A percentile compares a stretch with the other conserved stretches of the same genome.
These are phyloP conservation scores for Eulithis testata DNA, from an alignment of 2,888 invertebrate genomes.

Conservation along the genomic window DNA sequence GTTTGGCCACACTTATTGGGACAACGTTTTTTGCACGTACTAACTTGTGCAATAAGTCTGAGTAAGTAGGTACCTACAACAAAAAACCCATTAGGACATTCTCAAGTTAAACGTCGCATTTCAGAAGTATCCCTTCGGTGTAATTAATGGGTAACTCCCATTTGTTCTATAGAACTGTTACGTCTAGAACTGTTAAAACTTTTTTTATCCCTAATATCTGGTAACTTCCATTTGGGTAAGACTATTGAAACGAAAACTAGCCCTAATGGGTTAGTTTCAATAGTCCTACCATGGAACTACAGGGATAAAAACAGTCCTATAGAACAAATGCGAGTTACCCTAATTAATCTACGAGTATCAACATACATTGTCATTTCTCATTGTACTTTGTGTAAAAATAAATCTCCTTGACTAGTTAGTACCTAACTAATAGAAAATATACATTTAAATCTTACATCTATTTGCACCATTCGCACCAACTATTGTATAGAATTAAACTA, in stretches of 20 bases:
- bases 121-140: not conserved
- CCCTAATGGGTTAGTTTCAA: no score
- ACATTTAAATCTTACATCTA: conserved; percentile 33
- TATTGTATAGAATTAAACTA: conserved; percentile 3
- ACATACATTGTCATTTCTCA: not conserved
- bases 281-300: no score
- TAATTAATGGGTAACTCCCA: no score
- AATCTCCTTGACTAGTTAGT: conserved; percentile 26
- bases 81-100: no score
- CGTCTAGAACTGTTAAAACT: no score
- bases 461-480: conserved; percentile 18
- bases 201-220: no score
- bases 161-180: no score
- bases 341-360: no score
- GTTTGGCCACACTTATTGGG: not conserved
- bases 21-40: not conserved
- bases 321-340: no score
- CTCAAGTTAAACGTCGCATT: not conserved
- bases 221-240: no score
- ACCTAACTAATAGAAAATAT: conserved; percentile 15
- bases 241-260: no score
- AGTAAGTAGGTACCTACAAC: not conserved
- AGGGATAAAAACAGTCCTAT: no score
- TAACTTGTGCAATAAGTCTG: not conserved
- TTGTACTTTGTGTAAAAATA: conserved; percentile 15